phyloP scores from a whole-genome alignment of 2,888 invertebrate genomes.

The Cheilosia grossa region DNA sequence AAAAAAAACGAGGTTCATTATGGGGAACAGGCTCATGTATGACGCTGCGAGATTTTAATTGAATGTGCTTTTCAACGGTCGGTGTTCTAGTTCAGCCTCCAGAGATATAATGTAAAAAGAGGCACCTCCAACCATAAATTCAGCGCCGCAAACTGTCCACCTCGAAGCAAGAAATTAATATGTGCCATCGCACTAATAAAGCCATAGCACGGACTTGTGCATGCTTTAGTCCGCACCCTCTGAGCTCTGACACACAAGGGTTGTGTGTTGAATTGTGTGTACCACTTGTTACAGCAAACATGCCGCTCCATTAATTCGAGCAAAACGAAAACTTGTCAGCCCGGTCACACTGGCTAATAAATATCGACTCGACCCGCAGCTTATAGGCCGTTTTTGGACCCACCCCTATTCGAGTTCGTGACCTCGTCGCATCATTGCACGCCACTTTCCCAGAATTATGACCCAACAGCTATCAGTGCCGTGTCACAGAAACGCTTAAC shows the following conservation, averaged over 20 bases:
- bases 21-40: background rate
- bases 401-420: constrained; percentile 45
- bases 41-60: constrained; percentile 29
- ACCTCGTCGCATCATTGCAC: constrained; percentile 58
- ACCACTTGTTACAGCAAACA: constrained; percentile 53
- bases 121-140: constrained; percentile 26
- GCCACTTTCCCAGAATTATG: constrained; percentile 63
- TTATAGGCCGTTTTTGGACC: constrained; percentile 1
- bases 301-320: constrained; percentile 64
- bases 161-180: constrained; percentile 39
- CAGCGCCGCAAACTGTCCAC: constrained; percentile 21
- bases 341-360: constrained; percentile 57
- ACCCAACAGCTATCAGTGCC: constrained; percentile 56
- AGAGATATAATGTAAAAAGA: background rate
- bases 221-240: constrained; percentile 58
- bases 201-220: constrained; percentile 55
- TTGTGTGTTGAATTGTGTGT: background rate
- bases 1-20: background rate
- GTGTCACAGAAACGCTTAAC: constrained; percentile 54
- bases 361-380: constrained; percentile 34
- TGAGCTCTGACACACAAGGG: background rate
- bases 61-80: background rate
- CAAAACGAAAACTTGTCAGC: constrained; percentile 67
- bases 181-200: constrained; percentile 52
- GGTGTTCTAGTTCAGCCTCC: background rate